Evolutionary conservation across 2,888 invertebrate genomes (phyloP), one percentile per base, ranked within the genome.

Genomic region (Lithophane ornitopus): DNA sequence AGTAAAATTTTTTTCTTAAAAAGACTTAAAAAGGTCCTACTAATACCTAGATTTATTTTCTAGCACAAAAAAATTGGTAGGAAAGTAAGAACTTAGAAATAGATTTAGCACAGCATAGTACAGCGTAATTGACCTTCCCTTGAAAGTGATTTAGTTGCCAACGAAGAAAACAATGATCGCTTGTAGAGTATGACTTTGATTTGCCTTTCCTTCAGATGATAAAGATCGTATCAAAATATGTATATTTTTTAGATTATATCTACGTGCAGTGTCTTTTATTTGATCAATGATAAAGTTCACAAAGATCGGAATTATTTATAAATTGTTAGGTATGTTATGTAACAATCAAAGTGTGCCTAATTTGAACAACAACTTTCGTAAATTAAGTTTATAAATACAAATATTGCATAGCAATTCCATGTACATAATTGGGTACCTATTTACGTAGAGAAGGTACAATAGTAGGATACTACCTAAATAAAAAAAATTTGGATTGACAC

Each of bases 171-270:
- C 56, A 82, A 67, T 71, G 44, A 16, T 79, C 22, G 28, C 58
- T 49, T 67, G 19, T 62, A 28, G 11, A 62, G 14, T 84, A 54
- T 68, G 84, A 71, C 67, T 79, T 78, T 82, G 39, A 66, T 61
- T 76, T 66, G 52, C 28, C 46, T 70, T 67, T 54, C 34, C 19
- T 82, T 34, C 56, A 22, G 34, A n/a, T 52, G 49, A 62, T 67
- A 67, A 58, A 34, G 22, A 41, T 63, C 16, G 19, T 52, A 65
- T 58, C 34, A 76, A 82, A 76, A 54, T 22, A n/a, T 6, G n/a
- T 2, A 14, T 65, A 66, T 54, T 54, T 81, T 81, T 66, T 54
- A 61, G n/a, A 46, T 41, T 41, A 2, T 11, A 19, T 81, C 44
- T 44, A 44, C 16, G 28, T 76, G 65, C 34, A 63, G 41, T 74